Base-by-base conservation (phyloP, 2,113 vertebrate genomes). In the Oncorhynchus tshawytscha region DNA sequence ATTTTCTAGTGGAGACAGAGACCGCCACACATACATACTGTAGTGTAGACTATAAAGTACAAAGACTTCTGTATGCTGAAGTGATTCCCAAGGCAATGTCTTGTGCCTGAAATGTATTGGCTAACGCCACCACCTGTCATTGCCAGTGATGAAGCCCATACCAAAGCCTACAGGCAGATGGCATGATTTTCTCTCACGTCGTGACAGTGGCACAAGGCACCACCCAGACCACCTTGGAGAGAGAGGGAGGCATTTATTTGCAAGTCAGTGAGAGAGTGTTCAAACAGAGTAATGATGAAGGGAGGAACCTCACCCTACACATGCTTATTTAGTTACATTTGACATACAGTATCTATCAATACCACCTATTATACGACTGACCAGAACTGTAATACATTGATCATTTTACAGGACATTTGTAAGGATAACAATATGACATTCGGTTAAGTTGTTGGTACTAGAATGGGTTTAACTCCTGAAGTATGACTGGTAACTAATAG, bases 91-190 rank as follows among this genome's bases (percentile, higher is more conserved):
- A 29, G 11, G 11, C 18, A 45, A 57, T 57, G 54, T 57, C 3
- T 20, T 72, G 54, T 16, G 12, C 16, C 51, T 18, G 51, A 13
- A 15, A 29, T 57, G 51, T 3, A 57, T 22, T 62, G 13, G n/a
- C 51, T 62, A 62, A 62, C 8, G 0, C 59, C 16, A 62, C 20
- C 59, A 62, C 59, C 54, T 67, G 25, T 29, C 12, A 7, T 22
- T 29, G 65, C 24, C n/a, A 31, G 65, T 67, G 25, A 16, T 22
- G 22, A 15, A 27, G 65, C 20, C 59, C n/a, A n/a, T 24, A 62
- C 59, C 8, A 64, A 22, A 31, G 16, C 20, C 16, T 45, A 12
- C n/a, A 70, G 65, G 1, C 85, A 88, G 81, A 88, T 85, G 85
- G 85, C 70, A 64, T n/a, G 7, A 51, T 72, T 54, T 49, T 31